Percentiles rank a stretch among this genome's conserved stretches.
Evolutionary conservation across 2,888 invertebrate species (phyloP).

Genomic region (Cheilosia vernalis): DNA sequence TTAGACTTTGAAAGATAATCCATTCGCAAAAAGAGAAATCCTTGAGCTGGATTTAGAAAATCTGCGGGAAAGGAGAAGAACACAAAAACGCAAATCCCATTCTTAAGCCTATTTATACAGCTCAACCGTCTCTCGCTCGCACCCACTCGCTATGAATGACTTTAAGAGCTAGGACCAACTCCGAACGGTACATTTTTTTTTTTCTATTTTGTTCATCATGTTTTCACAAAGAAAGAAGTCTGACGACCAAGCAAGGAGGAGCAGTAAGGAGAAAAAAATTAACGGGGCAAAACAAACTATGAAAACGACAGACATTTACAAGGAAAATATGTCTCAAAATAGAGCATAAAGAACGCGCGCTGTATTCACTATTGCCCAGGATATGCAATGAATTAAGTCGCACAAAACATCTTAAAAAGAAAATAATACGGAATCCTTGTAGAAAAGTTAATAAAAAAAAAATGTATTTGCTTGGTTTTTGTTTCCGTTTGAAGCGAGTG

Average conservation of each 20-base stretch:
- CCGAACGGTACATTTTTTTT: slow-evolving; percentile 13
- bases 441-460: slow-evolving; percentile 46
- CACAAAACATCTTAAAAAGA: slow-evolving; percentile 63
- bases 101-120: slow-evolving; percentile 71
- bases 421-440: slow-evolving; percentile 49
- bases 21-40: slow-evolving; percentile 64
- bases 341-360: slow-evolving; percentile 54
- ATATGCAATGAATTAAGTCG: slow-evolving; percentile 71
- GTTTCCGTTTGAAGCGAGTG: slow-evolving; percentile 33
- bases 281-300: slow-evolving; percentile 58
- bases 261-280: slow-evolving; percentile 1
- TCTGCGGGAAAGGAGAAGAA: slow-evolving; percentile 40
- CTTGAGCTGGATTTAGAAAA: slow-evolving; percentile 68
- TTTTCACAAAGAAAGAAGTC: background rate
- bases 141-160: slow-evolving; percentile 48
- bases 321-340: slow-evolving; percentile 70
- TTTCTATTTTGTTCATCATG: background rate
- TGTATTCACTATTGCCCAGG: slow-evolving; percentile 58
- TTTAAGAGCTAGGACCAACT: slow-evolving; percentile 37
- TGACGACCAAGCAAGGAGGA: slow-evolving; percentile 11
- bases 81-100: slow-evolving; percentile 24
- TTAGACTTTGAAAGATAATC: slow-evolving; percentile 74
- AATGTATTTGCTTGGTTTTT: slow-evolving; percentile 40
- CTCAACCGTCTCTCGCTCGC: background rate
- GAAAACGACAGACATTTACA: slow-evolving; percentile 64